Percentiles rank a stretch among this genome's conserved stretches.
Evolutionary conservation across 2,797 vertebrate species (phyloP).

Genomic region (Aythya fuligula): DNA sequence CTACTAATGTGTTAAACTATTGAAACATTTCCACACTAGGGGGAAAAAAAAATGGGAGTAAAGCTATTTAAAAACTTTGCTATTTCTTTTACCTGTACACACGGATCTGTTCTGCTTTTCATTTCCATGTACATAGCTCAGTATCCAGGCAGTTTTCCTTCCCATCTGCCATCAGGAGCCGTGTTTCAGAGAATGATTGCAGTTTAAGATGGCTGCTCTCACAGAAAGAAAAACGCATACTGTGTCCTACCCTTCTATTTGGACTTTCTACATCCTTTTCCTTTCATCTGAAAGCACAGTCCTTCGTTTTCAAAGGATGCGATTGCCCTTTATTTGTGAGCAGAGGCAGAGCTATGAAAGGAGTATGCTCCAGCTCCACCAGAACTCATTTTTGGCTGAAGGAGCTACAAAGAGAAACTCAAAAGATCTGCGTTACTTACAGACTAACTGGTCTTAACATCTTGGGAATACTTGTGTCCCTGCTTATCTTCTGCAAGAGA

Average conservation of each 20-base stretch:
- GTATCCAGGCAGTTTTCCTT: conserved; percentile 46
- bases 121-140: neutral
- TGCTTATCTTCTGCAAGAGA: fast-evolving
- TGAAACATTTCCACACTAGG: neutral
- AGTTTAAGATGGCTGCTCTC: conserved; percentile 23
- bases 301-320: neutral
- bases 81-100: neutral
- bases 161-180: conserved; percentile 4
- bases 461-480: neutral
- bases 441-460: neutral
- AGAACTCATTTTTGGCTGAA: neutral
- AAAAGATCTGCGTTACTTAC: neutral
- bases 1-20: neutral
- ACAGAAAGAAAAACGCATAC: neutral
- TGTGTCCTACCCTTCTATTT: neutral
- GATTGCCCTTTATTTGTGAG: neutral
- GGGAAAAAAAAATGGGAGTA: neutral
- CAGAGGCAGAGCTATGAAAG: neutral
- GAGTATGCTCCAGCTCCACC: neutral
- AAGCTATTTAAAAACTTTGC: conserved; percentile 15
- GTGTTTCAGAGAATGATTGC: neutral
- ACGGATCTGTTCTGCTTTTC: neutral
- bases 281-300: neutral
- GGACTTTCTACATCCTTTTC: neutral
- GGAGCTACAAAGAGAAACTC: neutral